A percentile compares a stretch with the other conserved stretches of the same genome.
These are phyloP conservation scores for Apeltes quadracus DNA, from an alignment of 2,113 vertebrate species.

Conservation along the genomic window DNA sequence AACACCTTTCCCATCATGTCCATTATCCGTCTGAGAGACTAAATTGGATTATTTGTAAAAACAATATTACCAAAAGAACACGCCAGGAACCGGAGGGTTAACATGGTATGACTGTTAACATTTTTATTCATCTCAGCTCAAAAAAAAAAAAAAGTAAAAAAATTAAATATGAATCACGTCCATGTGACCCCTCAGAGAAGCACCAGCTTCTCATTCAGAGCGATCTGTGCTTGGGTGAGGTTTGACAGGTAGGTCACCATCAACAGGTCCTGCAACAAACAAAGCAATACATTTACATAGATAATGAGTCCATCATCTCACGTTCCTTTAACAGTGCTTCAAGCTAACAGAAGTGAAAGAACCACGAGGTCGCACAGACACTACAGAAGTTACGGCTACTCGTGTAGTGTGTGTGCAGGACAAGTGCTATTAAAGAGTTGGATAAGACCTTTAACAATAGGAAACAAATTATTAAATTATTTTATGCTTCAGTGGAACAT, in stretches of 20 bases:
- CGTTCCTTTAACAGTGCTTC: neutral
- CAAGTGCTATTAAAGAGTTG: neutral
- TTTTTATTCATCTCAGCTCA: slow-evolving; percentile 66
- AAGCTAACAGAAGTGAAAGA: neutral
- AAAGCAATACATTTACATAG: slow-evolving; percentile 45
- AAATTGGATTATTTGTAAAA: slow-evolving; percentile 4
- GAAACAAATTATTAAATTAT: slow-evolving; percentile 2
- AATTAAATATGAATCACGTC: slow-evolving; percentile 66
- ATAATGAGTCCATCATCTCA: neutral
- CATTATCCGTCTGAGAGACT: neutral
- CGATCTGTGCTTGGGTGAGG: slow-evolving; percentile 94
- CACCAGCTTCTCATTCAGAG: slow-evolving; percentile 94
- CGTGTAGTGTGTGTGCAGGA: neutral
- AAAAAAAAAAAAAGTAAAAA: slow-evolving; percentile 47
- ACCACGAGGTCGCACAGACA: neutral
- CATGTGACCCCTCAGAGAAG: slow-evolving; percentile 66
- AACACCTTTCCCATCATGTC: neutral
- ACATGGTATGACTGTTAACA: slow-evolving; percentile 42
- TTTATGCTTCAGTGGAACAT: slow-evolving; percentile 1
- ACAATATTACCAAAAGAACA: neutral
- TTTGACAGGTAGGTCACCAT: slow-evolving; percentile 97
- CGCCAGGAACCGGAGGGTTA: neutral
- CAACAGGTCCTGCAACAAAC: slow-evolving; percentile 86
- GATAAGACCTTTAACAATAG: neutral
- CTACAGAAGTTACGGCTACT: neutral